Percentiles rank a stretch among this genome's conserved stretches.
phyloP scores from a whole-genome alignment of 2,888 invertebrate species.

The Pseudolycoriella hygida region DNA sequence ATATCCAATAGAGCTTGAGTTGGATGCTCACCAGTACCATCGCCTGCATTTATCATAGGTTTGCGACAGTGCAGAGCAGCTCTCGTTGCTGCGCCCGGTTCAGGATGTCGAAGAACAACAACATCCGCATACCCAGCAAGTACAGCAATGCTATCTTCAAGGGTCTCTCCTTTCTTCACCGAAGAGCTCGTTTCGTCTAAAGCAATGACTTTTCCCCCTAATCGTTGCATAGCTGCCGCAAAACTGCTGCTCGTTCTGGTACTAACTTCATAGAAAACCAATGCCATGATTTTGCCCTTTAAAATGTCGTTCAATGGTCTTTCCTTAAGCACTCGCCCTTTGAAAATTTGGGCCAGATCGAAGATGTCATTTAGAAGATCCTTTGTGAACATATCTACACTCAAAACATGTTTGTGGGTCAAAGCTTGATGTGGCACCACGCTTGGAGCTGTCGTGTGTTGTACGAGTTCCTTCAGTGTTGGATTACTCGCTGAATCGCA shows the following conservation, averaged over 20 bases:
- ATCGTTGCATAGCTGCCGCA: slow-evolving; percentile 86
- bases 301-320: slow-evolving; percentile 69
- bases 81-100: slow-evolving; percentile 76
- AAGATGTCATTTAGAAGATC: slow-evolving; percentile 86
- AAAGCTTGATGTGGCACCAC: slow-evolving; percentile 30
- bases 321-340: slow-evolving; percentile 67
- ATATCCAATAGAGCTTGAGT: slow-evolving; percentile 94
- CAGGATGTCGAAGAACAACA: slow-evolving; percentile 84
- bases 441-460: slow-evolving; percentile 26
- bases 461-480: slow-evolving; percentile 27
- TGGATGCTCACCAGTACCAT: slow-evolving; percentile 93
- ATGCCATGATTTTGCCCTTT: slow-evolving; percentile 86
- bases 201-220: slow-evolving; percentile 84
- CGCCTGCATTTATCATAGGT: slow-evolving; percentile 95
- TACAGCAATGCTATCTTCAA: slow-evolving; percentile 72
- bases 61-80: slow-evolving; percentile 70
- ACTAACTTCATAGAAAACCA: slow-evolving; percentile 94
- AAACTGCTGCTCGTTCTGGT: slow-evolving; percentile 95
- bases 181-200: slow-evolving; percentile 86
- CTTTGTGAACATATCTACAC: slow-evolving; percentile 72
- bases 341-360: slow-evolving; percentile 78
- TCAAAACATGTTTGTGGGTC: slow-evolving; percentile 62
- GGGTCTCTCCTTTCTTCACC: slow-evolving; percentile 88
- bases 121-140: slow-evolving; percentile 91
- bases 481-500: slow-evolving; percentile 38